Percentiles rank a stretch among this genome's conserved stretches.
These are phyloP conservation scores for Mirza zaza DNA, from an alignment of 2,113 vertebrate genomes.

Conservation along the genomic window DNA sequence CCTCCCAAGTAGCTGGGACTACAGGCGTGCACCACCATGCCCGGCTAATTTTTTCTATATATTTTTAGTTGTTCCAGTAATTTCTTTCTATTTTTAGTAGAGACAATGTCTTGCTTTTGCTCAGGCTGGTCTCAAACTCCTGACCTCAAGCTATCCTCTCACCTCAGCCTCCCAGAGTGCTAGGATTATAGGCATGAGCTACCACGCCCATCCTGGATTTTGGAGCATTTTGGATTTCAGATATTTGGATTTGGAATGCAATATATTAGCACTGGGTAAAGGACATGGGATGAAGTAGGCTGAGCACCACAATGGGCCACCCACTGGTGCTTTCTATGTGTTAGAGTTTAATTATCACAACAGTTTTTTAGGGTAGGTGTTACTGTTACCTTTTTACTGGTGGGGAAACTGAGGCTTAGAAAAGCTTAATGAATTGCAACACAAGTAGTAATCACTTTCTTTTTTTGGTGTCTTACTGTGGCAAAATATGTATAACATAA, in stretches of 20 bases:
- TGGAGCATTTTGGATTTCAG: not conserved
- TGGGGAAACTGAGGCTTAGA: not conserved
- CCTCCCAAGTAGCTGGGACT: too few relatives aligned
- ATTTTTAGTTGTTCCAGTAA: too few relatives aligned
- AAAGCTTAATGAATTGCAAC: not conserved
- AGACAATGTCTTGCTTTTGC: too few relatives aligned
- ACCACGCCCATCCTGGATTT: not conserved
- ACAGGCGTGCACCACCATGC: too few relatives aligned
- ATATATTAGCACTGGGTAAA: not conserved
- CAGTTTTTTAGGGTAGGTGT: not conserved
- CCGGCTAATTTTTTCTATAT: too few relatives aligned
- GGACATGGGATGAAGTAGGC: too few relatives aligned
- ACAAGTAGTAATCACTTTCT: not conserved
- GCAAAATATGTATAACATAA: not conserved
- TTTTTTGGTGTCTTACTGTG: not conserved
- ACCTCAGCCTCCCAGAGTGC: too few relatives aligned
- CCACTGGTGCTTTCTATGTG: fast-evolving
- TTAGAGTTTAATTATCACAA: not conserved
- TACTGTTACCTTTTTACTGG: not conserved
- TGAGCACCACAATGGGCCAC: not conserved
- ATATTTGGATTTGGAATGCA: not conserved
- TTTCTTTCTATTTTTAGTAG: too few relatives aligned
- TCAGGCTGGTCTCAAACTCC: too few relatives aligned
- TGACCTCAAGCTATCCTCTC: too few relatives aligned
- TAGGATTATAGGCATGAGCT: too few relatives aligned